These are phyloP conservation scores for Camponotus vicinus DNA, from an alignment of 1,140 invertebrate species.

Conservation along the genomic window DNA sequence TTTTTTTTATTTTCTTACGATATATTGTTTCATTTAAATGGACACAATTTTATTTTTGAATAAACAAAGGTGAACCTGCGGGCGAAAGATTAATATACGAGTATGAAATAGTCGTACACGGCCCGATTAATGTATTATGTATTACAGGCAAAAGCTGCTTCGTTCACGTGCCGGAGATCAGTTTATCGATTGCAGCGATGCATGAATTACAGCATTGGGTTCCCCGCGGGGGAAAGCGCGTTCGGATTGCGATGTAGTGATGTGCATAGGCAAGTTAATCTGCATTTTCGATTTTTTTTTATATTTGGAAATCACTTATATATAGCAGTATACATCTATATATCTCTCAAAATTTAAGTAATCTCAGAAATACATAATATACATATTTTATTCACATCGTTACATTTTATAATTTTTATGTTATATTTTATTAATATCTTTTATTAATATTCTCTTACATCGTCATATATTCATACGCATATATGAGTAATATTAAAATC, in stretches of 20 bases:
- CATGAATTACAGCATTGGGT: slow-evolving; percentile 22
- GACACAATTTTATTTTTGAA: background rate
- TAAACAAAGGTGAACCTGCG: background rate
- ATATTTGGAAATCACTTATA: background rate
- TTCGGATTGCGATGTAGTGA: background rate
- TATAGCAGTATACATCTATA: background rate
- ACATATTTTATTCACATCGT: too few relatives aligned
- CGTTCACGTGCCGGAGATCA: slow-evolving; percentile 5
- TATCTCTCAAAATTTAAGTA: background rate
- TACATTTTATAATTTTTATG: too few relatives aligned
- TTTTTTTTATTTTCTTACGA: background rate
- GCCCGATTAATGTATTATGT: slow-evolving; percentile 10
- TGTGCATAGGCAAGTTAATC: background rate
- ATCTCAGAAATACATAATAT: too few relatives aligned
- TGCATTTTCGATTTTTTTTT: background rate
- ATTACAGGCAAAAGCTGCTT: slow-evolving; percentile 14
- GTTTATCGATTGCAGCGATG: slow-evolving; percentile 45
- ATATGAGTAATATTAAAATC: too few relatives aligned
- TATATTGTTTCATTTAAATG: background rate
- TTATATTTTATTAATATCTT: too few relatives aligned
- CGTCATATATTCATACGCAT: too few relatives aligned
- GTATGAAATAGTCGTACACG: background rate
- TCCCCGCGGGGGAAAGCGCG: background rate
- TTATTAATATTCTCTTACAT: too few relatives aligned
- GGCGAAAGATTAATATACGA: background rate